phyloP scores from a whole-genome alignment of 2,888 invertebrate genomes.

The Polydrusus pterygomalis region DNA sequence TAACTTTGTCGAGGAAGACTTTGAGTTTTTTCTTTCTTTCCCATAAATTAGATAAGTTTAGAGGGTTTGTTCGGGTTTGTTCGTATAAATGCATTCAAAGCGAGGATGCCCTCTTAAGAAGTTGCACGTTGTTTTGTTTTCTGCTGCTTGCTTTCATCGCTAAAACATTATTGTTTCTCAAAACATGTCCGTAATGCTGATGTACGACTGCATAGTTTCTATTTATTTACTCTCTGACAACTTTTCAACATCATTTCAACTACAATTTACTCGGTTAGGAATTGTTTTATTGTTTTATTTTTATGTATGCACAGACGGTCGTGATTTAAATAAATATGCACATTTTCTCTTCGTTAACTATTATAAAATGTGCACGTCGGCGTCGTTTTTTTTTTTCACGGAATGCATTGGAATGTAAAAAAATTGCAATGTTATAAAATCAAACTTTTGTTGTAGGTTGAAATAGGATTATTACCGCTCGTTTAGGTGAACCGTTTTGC shows the following conservation, averaged over 20 bases:
- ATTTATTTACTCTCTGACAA: slow-evolving; percentile 48
- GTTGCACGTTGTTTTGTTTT: slow-evolving; percentile 12
- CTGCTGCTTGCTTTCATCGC: slow-evolving; percentile 20
- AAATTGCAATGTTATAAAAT: too few species aligned
- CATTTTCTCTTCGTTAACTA: slow-evolving; percentile 8
- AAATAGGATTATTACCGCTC: too few species aligned
- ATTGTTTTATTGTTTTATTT: slow-evolving; percentile 47
- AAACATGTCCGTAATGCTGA: slow-evolving; percentile 51
- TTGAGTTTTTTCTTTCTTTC: too few species aligned
- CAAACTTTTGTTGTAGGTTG: too few species aligned
- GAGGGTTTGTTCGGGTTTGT: too few species aligned
- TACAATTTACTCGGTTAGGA: slow-evolving; percentile 48
- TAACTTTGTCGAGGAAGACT: too few species aligned
- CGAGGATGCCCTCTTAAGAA: background rate
- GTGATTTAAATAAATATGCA: slow-evolving; percentile 50
- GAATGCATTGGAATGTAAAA: too few species aligned
- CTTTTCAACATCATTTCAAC: slow-evolving; percentile 49
- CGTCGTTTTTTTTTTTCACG: too few species aligned
- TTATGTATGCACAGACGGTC: slow-evolving; percentile 34
- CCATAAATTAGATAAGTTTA: too few species aligned
- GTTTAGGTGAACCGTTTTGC: too few species aligned
- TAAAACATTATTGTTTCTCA: slow-evolving; percentile 53
- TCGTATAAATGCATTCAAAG: too few species aligned
- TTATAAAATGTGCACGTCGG: slow-evolving; percentile 9
- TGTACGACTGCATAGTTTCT: slow-evolving; percentile 50